Percentiles rank a stretch among this genome's conserved stretches.
phyloP scores from a whole-genome alignment of 2,797 vertebrate genomes.

The Sebastes iracundus region DNA sequence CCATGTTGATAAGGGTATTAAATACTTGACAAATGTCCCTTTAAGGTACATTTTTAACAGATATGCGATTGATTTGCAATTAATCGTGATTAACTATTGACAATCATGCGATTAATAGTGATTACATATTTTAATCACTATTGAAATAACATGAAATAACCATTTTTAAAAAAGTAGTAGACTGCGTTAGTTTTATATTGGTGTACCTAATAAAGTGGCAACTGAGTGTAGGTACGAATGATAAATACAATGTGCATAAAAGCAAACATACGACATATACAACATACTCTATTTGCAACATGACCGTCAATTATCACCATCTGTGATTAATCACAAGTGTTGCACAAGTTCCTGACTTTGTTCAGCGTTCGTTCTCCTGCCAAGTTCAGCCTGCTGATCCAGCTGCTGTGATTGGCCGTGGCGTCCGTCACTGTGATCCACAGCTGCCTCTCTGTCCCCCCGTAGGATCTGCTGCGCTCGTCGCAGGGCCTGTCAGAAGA shows the following conservation, averaged over 20 bases:
- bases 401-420: constrained; percentile 24
- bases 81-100: too few species aligned
- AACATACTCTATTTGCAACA: neutral
- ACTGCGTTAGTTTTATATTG: neutral
- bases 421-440: constrained; percentile 11
- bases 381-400: neutral
- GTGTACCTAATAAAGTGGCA: neutral
- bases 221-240: neutral
- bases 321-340: constrained; percentile 10
- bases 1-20: too few species aligned
- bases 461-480: constrained; percentile 82
- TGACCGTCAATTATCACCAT: neutral
- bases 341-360: neutral
- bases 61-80: too few species aligned
- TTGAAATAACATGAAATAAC: neutral
- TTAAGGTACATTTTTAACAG: too few species aligned
- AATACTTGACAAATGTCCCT: too few species aligned
- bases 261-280: neutral
- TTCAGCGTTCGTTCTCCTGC: neutral
- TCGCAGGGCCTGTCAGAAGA: constrained; percentile 88
- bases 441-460: constrained; percentile 28
- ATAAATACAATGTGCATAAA: neutral
- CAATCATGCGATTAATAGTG: too few species aligned
- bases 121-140: too few species aligned
- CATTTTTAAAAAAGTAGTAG: neutral